phyloP scores from a whole-genome alignment of 2,113 vertebrate genomes.

The Antennarius striatus region DNA sequence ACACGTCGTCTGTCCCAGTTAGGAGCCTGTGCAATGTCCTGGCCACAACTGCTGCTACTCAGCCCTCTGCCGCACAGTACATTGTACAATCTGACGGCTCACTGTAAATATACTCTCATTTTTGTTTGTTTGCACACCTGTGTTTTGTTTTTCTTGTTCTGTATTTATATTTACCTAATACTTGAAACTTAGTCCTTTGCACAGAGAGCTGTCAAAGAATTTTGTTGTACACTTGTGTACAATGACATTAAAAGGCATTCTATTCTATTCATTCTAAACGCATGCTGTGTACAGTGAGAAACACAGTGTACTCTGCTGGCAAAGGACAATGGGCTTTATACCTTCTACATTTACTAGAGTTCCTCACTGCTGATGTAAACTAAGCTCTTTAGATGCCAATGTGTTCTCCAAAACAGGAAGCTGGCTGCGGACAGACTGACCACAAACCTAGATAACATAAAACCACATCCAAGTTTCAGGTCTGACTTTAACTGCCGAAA shows the following conservation, averaged over 20 bases:
- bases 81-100: no score
- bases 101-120: no score
- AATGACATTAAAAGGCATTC: no score
- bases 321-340: slow-evolving; percentile 61
- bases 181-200: no score
- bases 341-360: slow-evolving; percentile 63
- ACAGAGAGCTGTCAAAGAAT: neutral
- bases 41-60: no score
- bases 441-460: slow-evolving; percentile 66
- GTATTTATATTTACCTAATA: no score
- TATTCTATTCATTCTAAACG: slow-evolving; percentile 11
- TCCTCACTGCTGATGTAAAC: slow-evolving; percentile 57
- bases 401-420: slow-evolving; percentile 71
- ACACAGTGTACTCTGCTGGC: slow-evolving; percentile 31
- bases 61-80: no score
- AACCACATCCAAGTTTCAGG: slow-evolving; percentile 25
- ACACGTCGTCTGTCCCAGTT: no score
- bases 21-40: no score
- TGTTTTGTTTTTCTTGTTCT: no score
- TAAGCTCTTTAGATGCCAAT: slow-evolving; percentile 55
- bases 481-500: slow-evolving; percentile 12
- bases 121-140: no score
- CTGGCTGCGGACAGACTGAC: slow-evolving; percentile 55
- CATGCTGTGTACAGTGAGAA: slow-evolving; percentile 48
- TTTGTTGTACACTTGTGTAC: no score